Conservation (phyloP, 1,140 invertebrate species). For the Dufourea novaeangliae region DNA sequence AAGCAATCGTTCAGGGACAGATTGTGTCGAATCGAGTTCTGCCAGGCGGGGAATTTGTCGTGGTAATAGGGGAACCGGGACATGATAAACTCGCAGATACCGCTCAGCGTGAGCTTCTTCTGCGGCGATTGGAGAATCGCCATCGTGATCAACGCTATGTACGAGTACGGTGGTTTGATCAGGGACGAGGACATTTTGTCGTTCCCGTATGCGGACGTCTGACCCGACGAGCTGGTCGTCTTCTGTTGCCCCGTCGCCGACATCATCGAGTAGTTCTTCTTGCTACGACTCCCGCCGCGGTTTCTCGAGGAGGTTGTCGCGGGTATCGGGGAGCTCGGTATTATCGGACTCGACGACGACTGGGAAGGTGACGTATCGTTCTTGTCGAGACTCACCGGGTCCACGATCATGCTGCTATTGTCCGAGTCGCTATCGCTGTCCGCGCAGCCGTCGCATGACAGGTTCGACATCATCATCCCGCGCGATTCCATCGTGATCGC, state of each 20-base stretch:
- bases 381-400: constrained; percentile 79
- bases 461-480: constrained; percentile 72
- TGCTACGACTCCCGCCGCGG: constrained; percentile 52
- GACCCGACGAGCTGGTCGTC: constrained; percentile 38
- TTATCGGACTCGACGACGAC: constrained; percentile 70
- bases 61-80: constrained; percentile 97
- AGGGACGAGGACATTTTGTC: constrained; percentile 80
- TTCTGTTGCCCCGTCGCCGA: constrained; percentile 62
- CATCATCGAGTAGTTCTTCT: constrained; percentile 75
- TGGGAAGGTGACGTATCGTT: constrained; percentile 72
- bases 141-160: constrained; percentile 99
- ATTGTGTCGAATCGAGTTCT: constrained; percentile 98
- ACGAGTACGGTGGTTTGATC: constrained; percentile 98
- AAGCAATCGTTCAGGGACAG: constrained; percentile 99
- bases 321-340: constrained; percentile 62
- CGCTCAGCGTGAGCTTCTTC: constrained; percentile 97
- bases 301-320: constrained; percentile 41
- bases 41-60: constrained; percentile 97
- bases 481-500: constrained; percentile 63
- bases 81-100: constrained; percentile 99
- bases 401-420: constrained; percentile 79
- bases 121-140: constrained; percentile 98
- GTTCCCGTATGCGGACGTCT: constrained; percentile 57
- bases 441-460: constrained; percentile 77
- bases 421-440: constrained; percentile 80